Evolutionary conservation across 2,797 vertebrate species (phyloP), one percentile per base, ranked within the genome.

Genomic region (Characodon lateralis): DNA sequence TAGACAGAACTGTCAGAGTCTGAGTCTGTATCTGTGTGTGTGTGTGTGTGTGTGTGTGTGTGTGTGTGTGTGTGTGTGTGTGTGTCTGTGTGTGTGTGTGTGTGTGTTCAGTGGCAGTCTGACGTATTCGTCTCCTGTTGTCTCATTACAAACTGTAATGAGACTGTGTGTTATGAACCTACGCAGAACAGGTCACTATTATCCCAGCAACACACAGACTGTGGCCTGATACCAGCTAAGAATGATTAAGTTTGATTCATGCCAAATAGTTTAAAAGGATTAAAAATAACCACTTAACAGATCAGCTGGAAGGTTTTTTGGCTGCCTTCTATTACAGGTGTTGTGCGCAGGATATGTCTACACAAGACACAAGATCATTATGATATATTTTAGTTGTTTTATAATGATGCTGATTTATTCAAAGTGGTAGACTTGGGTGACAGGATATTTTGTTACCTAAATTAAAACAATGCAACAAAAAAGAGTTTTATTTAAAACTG

Each of bases 21-120:
- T n/a, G n/a, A n/a, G n/a, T n/a, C n/a, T n/a, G n/a, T n/a, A n/a
- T n/a, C n/a, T n/a, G n/a, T n/a, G n/a, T n/a, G n/a, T n/a, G n/a
- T n/a, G n/a, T n/a, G n/a, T n/a, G n/a, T n/a, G n/a, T n/a, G n/a
- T n/a, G n/a, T n/a, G n/a, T n/a, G n/a, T n/a, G n/a, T n/a, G n/a
- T n/a, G n/a, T n/a, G n/a, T n/a, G n/a, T n/a, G n/a, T n/a, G n/a
- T n/a, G n/a, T n/a, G n/a, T n/a, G n/a, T n/a, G n/a, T n/a, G n/a
- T n/a, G n/a, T n/a, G n/a, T n/a, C n/a, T n/a, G n/a, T n/a, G n/a
- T n/a, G n/a, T n/a, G n/a, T n/a, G n/a, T 65, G 71, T 41, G 41
- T 69, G n/a, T 53, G 66, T 13, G 9, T 6, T 72, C 71, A 61
- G 76, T 65, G 58, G 55, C 74, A 70, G 26, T 72, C 75, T 58